phyloP scores from a whole-genome alignment of 2,797 vertebrate genomes.

The Rousettus madagascariensis region DNA sequence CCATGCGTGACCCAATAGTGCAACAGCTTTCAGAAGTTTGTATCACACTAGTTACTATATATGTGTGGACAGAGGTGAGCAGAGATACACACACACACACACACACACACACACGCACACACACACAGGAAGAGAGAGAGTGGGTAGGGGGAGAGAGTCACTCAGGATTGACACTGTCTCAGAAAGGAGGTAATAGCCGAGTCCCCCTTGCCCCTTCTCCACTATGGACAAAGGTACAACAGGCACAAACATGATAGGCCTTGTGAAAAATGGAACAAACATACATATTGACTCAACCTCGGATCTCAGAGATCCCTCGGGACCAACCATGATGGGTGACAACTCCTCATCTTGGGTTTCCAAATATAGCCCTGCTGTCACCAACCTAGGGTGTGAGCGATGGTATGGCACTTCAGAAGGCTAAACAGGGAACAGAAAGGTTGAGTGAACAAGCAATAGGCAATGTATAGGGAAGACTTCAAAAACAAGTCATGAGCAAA shows the following conservation, averaged over 20 bases:
- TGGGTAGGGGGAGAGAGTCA: background rate
- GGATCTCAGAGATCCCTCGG: conserved; percentile 53
- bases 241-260: conserved; percentile 22
- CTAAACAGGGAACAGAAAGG: background rate
- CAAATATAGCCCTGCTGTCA: conserved; percentile 45
- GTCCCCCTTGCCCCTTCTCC: background rate
- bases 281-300: conserved; percentile 36
- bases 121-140: too few relatives aligned
- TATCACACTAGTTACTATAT: background rate
- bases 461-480: background rate
- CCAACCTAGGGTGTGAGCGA: background rate
- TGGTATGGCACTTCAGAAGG: background rate
- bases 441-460: background rate
- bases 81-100: background rate
- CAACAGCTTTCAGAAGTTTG: background rate
- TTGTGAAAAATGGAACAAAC: conserved; percentile 66
- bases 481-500: background rate
- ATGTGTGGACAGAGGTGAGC: background rate
- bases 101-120: too few relatives aligned
- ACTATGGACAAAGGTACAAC: background rate
- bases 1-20: background rate
- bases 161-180: background rate
- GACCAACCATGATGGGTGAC: conserved; percentile 54
- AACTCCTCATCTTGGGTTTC: conserved; percentile 67
- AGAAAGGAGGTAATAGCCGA: conserved; percentile 20